Evolutionary conservation across 2,888 invertebrate species (phyloP), one percentile per base, ranked within the genome.

Genomic region (Macrophya annulata): DNA sequence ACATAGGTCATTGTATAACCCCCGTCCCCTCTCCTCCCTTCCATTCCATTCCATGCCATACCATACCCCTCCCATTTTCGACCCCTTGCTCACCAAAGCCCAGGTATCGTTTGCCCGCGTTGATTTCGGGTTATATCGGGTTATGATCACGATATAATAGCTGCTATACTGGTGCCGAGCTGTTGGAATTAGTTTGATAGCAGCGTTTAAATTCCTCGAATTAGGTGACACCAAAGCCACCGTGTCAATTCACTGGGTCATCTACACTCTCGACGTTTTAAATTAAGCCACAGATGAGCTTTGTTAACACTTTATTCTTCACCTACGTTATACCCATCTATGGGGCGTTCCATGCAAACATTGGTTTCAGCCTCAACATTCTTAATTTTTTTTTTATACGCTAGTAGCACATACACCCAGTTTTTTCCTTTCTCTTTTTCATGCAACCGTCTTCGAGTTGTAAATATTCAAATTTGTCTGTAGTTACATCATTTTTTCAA

Each of bases 61-160:
- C 48, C 9, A 15, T 31, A 48, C 68, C 17, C 45, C 48, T 71
- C 17, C 40, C 48, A 45, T 31, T 37, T 55, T 55, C 55, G 17
- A 12, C n/a, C 79, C 79, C 51, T n/a, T 25, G 74, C 40, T n/a
- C 77, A 5, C 25, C 9, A 77, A 77, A 51, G 17, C 51, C 59
- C 62, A 43, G 81, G n/a, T 81, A 81, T 81, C 83, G 68, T 65
- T 71, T 31, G 45, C 31, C 90, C 92, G 92, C 92, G 93, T 93
- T 93, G 93, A 93, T 93, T 92, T 92, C 90, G 89, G 91, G 92
- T 91, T 92, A 92, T 92, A 93, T 91, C 92, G 92, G 92, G 93
- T 92, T 92, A 72, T 82, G 92, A 93, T 93, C 92, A 92, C 92
- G 92, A 91, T 93, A 92, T 93, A 92, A 93, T 93, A 91, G 92